Conservation (phyloP, 2,888 invertebrate genomes). For the Pegoplata infirma region DNA sequence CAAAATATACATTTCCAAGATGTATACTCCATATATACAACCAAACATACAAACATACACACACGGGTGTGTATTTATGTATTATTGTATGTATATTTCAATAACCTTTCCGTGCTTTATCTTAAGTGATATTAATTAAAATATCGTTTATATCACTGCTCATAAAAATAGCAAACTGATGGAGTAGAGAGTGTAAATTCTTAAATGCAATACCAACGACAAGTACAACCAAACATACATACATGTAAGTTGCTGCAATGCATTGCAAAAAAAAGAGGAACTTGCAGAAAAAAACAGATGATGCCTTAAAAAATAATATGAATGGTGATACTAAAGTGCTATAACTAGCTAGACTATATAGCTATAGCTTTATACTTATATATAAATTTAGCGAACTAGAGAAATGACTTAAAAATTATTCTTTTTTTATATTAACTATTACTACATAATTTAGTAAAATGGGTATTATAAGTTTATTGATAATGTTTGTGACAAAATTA, state of each 20-base stretch:
- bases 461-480: background rate
- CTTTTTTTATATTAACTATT: background rate
- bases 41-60: background rate
- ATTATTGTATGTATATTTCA: slow-evolving; percentile 30
- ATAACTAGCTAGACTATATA: background rate
- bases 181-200: slow-evolving; percentile 42
- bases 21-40: too few species aligned
- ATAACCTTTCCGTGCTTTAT: slow-evolving; percentile 61
- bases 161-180: slow-evolving; percentile 61
- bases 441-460: background rate
- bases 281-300: slow-evolving; percentile 19
- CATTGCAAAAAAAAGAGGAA: too few species aligned
- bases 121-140: slow-evolving; percentile 64
- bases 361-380: too few species aligned
- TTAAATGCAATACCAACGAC: slow-evolving; percentile 38
- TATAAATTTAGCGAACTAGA: too few species aligned
- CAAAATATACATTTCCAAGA: background rate
- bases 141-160: slow-evolving; percentile 64
- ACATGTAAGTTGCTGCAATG: too few species aligned
- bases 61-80: slow-evolving; percentile 5
- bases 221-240: background rate
- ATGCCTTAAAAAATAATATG: slow-evolving; percentile 14
- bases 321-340: slow-evolving; percentile 25
- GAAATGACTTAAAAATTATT: background rate
- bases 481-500: background rate